Percentiles rank a stretch among this genome's conserved stretches.
Evolutionary conservation across 1,140 invertebrate genomes (phyloP).

Genomic region (Drosophila mojavensis): DNA sequence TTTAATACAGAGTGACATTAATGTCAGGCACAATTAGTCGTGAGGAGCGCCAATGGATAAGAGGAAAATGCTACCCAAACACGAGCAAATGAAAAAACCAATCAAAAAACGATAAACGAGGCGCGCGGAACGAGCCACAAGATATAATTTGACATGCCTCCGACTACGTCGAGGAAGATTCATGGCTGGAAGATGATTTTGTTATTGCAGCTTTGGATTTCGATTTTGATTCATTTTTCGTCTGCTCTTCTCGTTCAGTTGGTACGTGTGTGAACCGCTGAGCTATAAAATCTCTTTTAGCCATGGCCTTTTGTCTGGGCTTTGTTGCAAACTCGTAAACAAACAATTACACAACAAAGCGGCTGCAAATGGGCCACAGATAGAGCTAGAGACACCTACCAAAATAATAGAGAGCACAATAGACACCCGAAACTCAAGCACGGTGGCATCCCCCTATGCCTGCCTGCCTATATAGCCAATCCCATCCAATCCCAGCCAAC

Average conservation of each 20-base stretch:
- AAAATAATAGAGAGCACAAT: slow-evolving; percentile 61
- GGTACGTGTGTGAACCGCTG: slow-evolving; percentile 76
- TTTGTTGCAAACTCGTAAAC: slow-evolving; percentile 75
- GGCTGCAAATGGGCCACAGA: slow-evolving; percentile 55
- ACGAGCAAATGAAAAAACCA: slow-evolving; percentile 57
- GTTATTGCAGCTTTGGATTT: slow-evolving; percentile 77
- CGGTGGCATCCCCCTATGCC: slow-evolving; percentile 59
- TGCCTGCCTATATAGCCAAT: not conserved
- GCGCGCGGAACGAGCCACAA: slow-evolving; percentile 52
- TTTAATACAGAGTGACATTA: slow-evolving; percentile 81
- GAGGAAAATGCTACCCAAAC: slow-evolving; percentile 36
- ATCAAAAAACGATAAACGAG: slow-evolving; percentile 77
- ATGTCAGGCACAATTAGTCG: slow-evolving; percentile 77
- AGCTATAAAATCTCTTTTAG: slow-evolving; percentile 68
- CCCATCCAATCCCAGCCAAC: slow-evolving; percentile 2
- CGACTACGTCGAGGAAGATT: slow-evolving; percentile 12
- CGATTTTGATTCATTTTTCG: slow-evolving; percentile 10
- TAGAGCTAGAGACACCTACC: slow-evolving; percentile 64
- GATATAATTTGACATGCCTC: slow-evolving; percentile 73
- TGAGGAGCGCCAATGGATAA: slow-evolving; percentile 58
- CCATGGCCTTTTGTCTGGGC: slow-evolving; percentile 70
- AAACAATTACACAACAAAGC: slow-evolving; percentile 79
- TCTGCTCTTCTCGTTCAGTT: slow-evolving; percentile 24
- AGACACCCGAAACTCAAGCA: slow-evolving; percentile 55
- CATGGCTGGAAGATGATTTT: slow-evolving; percentile 36